Percentiles rank a stretch among this genome's conserved stretches.
These are phyloP conservation scores for Myzus persicae DNA, from an alignment of 1,140 invertebrate species.

Conservation along the genomic window DNA sequence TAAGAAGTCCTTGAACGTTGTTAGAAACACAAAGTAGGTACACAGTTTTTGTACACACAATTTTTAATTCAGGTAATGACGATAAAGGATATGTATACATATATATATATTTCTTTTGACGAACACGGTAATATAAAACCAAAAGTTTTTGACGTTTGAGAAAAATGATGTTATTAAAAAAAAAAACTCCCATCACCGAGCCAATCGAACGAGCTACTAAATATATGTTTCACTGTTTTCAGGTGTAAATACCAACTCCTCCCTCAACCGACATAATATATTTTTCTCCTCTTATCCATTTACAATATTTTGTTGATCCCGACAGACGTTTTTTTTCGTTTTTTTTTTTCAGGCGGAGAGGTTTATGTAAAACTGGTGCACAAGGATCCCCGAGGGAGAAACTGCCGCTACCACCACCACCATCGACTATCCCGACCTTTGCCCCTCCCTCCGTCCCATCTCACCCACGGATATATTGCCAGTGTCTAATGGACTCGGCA, in stretches of 20 bases:
- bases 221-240: not conserved
- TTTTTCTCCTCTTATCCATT: slow-evolving; percentile 44
- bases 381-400: slow-evolving; percentile 42
- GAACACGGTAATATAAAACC: not conserved
- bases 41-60: not conserved
- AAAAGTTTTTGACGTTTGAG: slow-evolving; percentile 25
- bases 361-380: slow-evolving; percentile 48
- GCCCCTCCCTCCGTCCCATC: not conserved
- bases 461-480: slow-evolving; percentile 31
- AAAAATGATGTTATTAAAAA: slow-evolving; percentile 45
- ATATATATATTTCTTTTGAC: slow-evolving; percentile 1
- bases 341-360: not conserved
- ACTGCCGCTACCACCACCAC: not conserved
- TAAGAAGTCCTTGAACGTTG: not conserved
- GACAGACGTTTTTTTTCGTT: not conserved
- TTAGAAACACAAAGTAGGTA: not conserved
- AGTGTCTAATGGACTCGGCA: slow-evolving; percentile 47
- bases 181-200: slow-evolving; percentile 27
- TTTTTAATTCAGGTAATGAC: not conserved
- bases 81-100: not conserved
- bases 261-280: not conserved
- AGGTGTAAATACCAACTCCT: not conserved
- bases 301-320: slow-evolving; percentile 43
- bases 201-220: slow-evolving; percentile 41
- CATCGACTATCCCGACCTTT: slow-evolving; percentile 35